Conservation (phyloP, 2,797 vertebrate genomes). For the Oreonectes daqikongensis region DNA sequence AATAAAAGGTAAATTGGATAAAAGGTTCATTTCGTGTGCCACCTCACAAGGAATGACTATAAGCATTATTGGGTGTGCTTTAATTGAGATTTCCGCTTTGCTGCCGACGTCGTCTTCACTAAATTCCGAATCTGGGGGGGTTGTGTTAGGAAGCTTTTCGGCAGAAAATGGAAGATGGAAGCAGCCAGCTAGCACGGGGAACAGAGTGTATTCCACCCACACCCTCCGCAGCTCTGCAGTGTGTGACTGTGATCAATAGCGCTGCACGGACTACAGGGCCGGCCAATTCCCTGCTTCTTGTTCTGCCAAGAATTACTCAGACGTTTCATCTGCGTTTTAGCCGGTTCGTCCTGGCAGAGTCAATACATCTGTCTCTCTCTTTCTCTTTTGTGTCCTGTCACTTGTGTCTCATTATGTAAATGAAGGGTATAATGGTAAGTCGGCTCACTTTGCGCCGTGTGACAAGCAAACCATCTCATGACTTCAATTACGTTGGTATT, state of each 20-base stretch:
- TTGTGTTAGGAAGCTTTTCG: slow-evolving; percentile 53
- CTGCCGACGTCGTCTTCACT: slow-evolving; percentile 66
- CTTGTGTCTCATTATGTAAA: slow-evolving; percentile 60
- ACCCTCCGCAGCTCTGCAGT: slow-evolving; percentile 65
- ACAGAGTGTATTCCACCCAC: slow-evolving; percentile 77
- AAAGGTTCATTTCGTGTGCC: slow-evolving; percentile 78
- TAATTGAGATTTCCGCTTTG: slow-evolving; percentile 83
- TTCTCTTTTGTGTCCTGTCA: slow-evolving; percentile 46
- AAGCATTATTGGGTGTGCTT: slow-evolving; percentile 77
- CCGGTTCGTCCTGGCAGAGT: slow-evolving; percentile 57
- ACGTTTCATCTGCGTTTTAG: slow-evolving; percentile 76
- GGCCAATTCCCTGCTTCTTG: slow-evolving; percentile 66
- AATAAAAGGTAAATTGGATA: slow-evolving; percentile 83
- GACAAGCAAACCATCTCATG: slow-evolving; percentile 60
- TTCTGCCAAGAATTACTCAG: slow-evolving; percentile 70
- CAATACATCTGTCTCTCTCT: slow-evolving; percentile 50
- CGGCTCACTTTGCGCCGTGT: slow-evolving; percentile 53
- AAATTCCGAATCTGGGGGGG: slow-evolving; percentile 45
- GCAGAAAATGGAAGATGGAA: slow-evolving; percentile 72
- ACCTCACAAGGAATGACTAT: slow-evolving; percentile 75
- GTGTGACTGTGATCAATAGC: slow-evolving; percentile 79
- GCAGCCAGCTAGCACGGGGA: slow-evolving; percentile 74
- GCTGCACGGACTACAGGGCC: slow-evolving; percentile 64
- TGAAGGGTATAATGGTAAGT: slow-evolving; percentile 58
- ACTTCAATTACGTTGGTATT: slow-evolving; percentile 58